These are phyloP conservation scores for Salvelinus namaycush DNA, from an alignment of 2,113 vertebrate genomes.

Conservation along the genomic window DNA sequence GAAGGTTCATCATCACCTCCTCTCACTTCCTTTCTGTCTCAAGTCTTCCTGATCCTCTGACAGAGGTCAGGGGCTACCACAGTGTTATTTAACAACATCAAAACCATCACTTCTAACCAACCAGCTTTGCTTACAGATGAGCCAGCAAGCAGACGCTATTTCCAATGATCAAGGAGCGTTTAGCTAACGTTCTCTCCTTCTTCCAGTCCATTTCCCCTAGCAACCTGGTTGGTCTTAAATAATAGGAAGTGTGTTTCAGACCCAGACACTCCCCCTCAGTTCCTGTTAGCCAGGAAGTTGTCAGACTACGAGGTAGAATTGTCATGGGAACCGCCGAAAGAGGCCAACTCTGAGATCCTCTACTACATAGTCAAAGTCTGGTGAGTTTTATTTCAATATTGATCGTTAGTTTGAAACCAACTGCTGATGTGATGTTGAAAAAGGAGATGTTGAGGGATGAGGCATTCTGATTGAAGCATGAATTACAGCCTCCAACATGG, in stretches of 20 bases:
- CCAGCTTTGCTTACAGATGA: too few relatives aligned
- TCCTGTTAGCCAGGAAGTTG: slow-evolving; percentile 83
- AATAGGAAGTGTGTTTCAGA: slow-evolving; percentile 76
- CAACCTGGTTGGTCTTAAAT: slow-evolving; percentile 13
- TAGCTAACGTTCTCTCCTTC: background rate
- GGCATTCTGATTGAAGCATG: background rate
- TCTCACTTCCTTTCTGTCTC: slow-evolving; percentile 40
- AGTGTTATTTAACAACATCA: background rate
- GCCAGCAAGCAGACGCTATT: too few relatives aligned
- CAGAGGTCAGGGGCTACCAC: background rate
- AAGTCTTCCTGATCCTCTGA: slow-evolving; percentile 40
- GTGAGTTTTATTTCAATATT: slow-evolving; percentile 76
- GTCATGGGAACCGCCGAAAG: slow-evolving; percentile 88
- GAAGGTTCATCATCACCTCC: slow-evolving; percentile 17
- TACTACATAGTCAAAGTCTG: slow-evolving; percentile 91
- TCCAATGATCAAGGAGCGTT: too few relatives aligned
- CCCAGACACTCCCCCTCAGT: slow-evolving; percentile 88
- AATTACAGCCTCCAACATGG: background rate
- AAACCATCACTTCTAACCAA: background rate
- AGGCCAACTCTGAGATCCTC: slow-evolving; percentile 93
- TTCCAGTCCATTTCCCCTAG: background rate
- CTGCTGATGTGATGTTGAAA: too few relatives aligned
- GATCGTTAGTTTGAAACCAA: too few relatives aligned
- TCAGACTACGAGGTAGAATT: slow-evolving; percentile 88
- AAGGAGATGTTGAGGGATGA: too few relatives aligned